Evolutionary conservation across 2,888 invertebrate species (phyloP).

Genomic region (Thymelicus sylvestris): DNA sequence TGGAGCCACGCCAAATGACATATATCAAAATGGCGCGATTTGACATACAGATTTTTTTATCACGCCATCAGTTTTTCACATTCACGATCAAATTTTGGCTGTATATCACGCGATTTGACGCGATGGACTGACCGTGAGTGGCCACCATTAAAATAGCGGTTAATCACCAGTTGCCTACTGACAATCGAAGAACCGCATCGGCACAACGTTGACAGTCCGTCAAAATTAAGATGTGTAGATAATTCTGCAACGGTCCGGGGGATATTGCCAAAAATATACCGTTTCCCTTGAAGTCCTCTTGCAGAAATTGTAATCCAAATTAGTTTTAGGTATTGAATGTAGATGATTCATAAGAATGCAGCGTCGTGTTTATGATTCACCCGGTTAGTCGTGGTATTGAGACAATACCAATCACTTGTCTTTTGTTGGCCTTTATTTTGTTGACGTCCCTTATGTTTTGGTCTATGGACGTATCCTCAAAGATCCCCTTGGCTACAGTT

Average conservation of each 20-base stretch:
- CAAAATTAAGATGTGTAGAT: constrained; percentile 3
- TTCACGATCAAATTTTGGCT: no score
- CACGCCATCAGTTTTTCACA: no score
- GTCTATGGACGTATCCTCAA: no score
- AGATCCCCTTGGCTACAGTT: no score
- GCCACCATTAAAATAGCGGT: not conserved
- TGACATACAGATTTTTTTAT: no score
- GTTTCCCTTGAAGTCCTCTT: constrained; percentile 12
- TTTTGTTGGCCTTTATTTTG: not conserved
- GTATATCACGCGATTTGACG: no score
- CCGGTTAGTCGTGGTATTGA: not conserved
- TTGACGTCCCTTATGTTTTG: no score
- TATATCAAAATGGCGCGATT: no score
- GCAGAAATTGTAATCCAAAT: not conserved
- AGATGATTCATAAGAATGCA: constrained; percentile 27
- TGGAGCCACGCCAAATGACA: no score
- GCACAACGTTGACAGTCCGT: not conserved
- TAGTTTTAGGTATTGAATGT: constrained; percentile 21
- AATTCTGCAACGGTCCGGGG: constrained; percentile 63
- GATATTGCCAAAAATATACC: constrained; percentile 70
- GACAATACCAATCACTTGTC: not conserved
- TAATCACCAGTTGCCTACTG: not conserved
- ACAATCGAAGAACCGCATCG: no score
- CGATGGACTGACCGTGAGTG: no score
- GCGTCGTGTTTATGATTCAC: constrained; percentile 19